Evolutionary conservation across 2,113 vertebrate species (phyloP).

Genomic region (Candoia aspera): DNA sequence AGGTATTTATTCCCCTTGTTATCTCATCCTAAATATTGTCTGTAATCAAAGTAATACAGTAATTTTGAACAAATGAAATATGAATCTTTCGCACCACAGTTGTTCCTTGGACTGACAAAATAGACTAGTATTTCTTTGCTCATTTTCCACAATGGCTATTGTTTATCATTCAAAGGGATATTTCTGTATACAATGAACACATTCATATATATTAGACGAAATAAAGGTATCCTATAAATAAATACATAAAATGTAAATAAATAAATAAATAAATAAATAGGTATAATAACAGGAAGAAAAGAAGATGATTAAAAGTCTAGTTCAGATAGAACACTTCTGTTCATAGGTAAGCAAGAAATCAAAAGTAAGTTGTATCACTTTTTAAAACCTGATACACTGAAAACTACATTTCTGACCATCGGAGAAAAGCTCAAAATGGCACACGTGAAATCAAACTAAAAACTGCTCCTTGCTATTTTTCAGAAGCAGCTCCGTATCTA

Average conservation of each 20-base stretch:
- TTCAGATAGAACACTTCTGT: not conserved
- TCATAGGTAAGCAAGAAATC: not conserved
- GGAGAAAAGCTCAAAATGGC: not conserved
- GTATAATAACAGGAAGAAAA: not conserved
- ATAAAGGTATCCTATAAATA: not conserved
- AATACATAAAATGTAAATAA: too few relatives aligned
- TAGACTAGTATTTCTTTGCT: not conserved
- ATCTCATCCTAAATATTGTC: not conserved
- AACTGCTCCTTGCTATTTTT: not conserved
- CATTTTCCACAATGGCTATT: not conserved
- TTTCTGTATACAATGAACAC: not conserved
- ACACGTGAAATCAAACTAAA: not conserved
- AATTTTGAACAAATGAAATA: not conserved
- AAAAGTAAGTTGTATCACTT: not conserved
- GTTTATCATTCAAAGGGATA: not conserved
- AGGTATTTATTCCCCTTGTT: not conserved
- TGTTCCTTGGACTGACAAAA: not conserved
- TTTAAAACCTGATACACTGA: not conserved
- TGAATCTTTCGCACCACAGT: not conserved
- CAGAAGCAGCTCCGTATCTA: constrained; percentile 15
- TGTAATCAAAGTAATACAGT: not conserved
- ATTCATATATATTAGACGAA: not conserved
- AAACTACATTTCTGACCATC: not conserved
- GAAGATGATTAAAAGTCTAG: not conserved
- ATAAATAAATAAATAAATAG: too few relatives aligned